Conservation (phyloP, 1,140 invertebrate species). For the Agraylea sexmaculata region DNA sequence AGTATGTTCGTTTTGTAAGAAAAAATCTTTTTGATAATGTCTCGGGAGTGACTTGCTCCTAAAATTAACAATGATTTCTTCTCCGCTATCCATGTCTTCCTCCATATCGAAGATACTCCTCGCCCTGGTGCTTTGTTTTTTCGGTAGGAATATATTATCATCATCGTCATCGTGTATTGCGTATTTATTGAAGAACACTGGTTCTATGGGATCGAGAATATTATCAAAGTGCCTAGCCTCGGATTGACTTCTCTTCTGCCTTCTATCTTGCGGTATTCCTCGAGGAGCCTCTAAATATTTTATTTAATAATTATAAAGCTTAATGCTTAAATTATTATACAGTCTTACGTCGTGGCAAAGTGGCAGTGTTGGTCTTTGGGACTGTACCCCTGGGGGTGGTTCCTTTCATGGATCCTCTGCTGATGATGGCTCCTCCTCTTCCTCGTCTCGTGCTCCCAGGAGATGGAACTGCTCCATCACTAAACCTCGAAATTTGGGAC, state of each 20-base stretch:
- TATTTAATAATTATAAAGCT: too few species aligned
- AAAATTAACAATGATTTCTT: constrained; percentile 5
- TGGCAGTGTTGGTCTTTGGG: constrained; percentile 13
- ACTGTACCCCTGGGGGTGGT: too few species aligned
- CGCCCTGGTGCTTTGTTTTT: not conserved
- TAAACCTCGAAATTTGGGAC: constrained; percentile 32
- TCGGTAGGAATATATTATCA: not conserved
- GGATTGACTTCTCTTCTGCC: constrained; percentile 18
- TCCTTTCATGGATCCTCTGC: too few species aligned
- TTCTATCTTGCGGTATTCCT: constrained; percentile 9
- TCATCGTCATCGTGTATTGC: constrained; percentile 47
- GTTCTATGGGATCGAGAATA: constrained; percentile 37
- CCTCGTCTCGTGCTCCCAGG: not conserved
- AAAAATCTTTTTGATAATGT: constrained; percentile 15
- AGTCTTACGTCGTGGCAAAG: too few species aligned
- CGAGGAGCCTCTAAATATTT: too few species aligned
- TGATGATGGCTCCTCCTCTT: constrained; percentile 4
- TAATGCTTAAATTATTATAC: not conserved
- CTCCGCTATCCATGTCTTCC: constrained; percentile 12
- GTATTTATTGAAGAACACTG: constrained; percentile 61
- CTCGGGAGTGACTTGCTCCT: constrained; percentile 20
- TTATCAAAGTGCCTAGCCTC: constrained; percentile 22
- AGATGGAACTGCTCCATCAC: constrained; percentile 21
- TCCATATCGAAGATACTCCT: constrained; percentile 11
- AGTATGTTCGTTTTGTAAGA: constrained; percentile 11